These are phyloP conservation scores for Atethmia centrago DNA, from an alignment of 2,888 invertebrate species.

Conservation along the genomic window DNA sequence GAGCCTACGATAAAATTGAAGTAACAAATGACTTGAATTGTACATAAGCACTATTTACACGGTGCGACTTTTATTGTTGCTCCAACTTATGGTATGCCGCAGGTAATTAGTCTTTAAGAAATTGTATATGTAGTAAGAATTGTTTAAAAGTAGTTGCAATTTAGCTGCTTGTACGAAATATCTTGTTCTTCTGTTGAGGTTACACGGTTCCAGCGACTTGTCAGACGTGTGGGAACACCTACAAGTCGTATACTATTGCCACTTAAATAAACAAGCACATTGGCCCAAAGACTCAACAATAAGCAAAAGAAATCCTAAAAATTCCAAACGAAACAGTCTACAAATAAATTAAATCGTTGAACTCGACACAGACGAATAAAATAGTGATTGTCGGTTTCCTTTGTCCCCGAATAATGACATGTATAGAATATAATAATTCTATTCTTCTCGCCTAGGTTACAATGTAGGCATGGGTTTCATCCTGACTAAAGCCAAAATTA, in stretches of 20 bases:
- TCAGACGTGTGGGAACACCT: too few relatives aligned
- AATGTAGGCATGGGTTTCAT: constrained; percentile 21
- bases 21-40: too few relatives aligned
- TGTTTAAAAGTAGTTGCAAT: too few relatives aligned
- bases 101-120: too few relatives aligned
- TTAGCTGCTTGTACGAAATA: neutral
- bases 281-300: neutral
- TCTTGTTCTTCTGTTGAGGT: neutral
- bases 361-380: constrained; percentile 16
- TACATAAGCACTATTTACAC: too few relatives aligned
- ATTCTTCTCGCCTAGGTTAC: constrained; percentile 28
- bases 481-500: too few relatives aligned
- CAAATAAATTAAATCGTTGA: constrained; percentile 25
- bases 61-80: too few relatives aligned
- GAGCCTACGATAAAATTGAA: too few relatives aligned
- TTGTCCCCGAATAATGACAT: constrained; percentile 46
- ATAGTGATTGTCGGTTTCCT: constrained; percentile 15
- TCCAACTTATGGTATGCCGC: too few relatives aligned
- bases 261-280: constrained; percentile 7
- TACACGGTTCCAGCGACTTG: neutral
- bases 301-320: constrained; percentile 7
- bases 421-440: constrained; percentile 29
- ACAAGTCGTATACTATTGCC: neutral
- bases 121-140: too few relatives aligned
- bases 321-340: constrained; percentile 10